phyloP scores from a whole-genome alignment of 1,140 invertebrate species.

The Oedothorax gibbosus region DNA sequence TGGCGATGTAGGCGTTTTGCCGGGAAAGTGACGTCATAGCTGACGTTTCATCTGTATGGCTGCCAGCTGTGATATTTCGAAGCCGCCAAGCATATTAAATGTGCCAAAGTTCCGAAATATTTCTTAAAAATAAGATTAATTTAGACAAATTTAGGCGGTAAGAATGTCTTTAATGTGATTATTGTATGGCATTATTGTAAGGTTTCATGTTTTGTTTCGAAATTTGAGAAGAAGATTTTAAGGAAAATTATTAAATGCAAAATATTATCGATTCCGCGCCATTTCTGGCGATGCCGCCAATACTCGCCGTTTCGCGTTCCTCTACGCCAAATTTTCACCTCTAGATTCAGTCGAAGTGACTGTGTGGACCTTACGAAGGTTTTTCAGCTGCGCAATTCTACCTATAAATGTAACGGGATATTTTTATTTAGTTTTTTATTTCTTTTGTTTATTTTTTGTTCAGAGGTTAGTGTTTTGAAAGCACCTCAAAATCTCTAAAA shows the following conservation, averaged over 20 bases:
- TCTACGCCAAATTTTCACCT: conserved; percentile 25
- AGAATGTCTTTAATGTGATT: too few species aligned
- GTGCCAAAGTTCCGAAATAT: too few species aligned
- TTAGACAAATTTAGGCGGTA: too few species aligned
- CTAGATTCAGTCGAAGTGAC: conserved; percentile 45
- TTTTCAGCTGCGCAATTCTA: conserved; percentile 25
- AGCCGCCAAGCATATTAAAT: too few species aligned
- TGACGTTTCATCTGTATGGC: neutral
- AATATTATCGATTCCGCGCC: too few species aligned
- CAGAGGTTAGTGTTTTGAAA: neutral
- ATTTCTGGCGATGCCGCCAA: too few species aligned
- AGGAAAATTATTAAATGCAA: too few species aligned
- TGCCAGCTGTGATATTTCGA: too few species aligned
- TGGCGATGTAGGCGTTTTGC: conserved; percentile 51
- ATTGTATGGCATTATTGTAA: too few species aligned
- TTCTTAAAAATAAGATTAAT: too few species aligned
- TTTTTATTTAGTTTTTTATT: conserved; percentile 23
- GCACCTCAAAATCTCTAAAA: neutral
- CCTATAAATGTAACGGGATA: conserved; percentile 43
- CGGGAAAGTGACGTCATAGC: conserved; percentile 16
- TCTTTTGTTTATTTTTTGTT: conserved; percentile 44
- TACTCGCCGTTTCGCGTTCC: conserved; percentile 14
- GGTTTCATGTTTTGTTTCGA: too few species aligned
- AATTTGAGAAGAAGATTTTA: too few species aligned
- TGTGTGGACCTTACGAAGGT: neutral